Conservation (phyloP, 2,888 invertebrate species). For the Antheraea yamamai region DNA sequence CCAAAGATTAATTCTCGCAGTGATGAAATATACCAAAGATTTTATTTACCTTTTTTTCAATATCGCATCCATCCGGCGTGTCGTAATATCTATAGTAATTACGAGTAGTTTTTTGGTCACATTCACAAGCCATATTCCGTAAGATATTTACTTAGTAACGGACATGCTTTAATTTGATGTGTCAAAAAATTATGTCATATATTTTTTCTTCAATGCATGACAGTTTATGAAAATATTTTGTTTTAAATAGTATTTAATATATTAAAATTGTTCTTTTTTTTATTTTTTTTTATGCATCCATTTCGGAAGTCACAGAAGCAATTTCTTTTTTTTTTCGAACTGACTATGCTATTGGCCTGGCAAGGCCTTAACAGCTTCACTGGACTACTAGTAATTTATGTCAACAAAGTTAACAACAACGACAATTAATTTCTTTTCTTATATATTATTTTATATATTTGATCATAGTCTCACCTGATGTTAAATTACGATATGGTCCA, state of each 20-base stretch:
- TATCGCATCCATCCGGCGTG: constrained; percentile 65
- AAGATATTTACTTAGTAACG: background rate
- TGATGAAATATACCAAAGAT: too few species aligned
- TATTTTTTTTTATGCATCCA: background rate
- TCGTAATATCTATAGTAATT: constrained; percentile 68
- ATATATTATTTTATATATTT: background rate
- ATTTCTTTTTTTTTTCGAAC: too few species aligned
- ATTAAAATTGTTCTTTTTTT: background rate
- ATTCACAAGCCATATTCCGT: constrained; percentile 40
- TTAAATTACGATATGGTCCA: background rate
- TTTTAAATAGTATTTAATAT: background rate
- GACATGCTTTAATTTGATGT: background rate
- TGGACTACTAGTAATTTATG: too few species aligned
- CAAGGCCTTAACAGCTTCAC: too few species aligned
- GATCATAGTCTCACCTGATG: background rate
- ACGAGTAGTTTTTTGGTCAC: constrained; percentile 35
- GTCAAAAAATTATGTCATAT: background rate
- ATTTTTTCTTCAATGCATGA: background rate
- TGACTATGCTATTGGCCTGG: too few species aligned
- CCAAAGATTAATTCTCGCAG: too few species aligned
- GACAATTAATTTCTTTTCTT: too few species aligned
- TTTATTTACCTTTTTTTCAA: constrained; percentile 54
- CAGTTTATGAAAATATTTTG: background rate
- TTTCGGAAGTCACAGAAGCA: too few species aligned
- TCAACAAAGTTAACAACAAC: too few species aligned